A percentile compares a stretch with the other conserved stretches of the same genome.
Evolutionary conservation across 2,888 invertebrate genomes (phyloP).

Genomic region (Drosophila nr. fundita): DNA sequence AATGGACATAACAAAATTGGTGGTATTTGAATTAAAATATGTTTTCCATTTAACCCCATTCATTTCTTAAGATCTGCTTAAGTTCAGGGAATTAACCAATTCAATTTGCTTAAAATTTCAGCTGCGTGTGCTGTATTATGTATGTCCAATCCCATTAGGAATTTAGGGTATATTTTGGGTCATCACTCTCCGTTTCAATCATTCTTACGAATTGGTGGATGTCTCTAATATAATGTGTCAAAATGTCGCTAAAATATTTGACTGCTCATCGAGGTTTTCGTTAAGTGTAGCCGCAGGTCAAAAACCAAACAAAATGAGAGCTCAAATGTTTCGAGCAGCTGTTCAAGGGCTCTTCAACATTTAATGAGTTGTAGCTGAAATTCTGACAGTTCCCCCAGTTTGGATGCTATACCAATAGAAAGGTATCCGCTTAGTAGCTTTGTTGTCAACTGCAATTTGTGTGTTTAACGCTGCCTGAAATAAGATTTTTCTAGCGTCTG

Average conservation of each 20-base stretch:
- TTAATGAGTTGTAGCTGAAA: slow-evolving; percentile 62
- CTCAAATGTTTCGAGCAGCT: slow-evolving; percentile 49
- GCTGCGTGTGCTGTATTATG: no score
- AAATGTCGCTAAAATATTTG: slow-evolving; percentile 47
- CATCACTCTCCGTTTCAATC: neutral
- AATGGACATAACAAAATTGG: no score
- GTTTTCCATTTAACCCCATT: accelerated
- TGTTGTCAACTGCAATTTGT: slow-evolving; percentile 69
- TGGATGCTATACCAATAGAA: slow-evolving; percentile 7
- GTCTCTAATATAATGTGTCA: slow-evolving; percentile 37
- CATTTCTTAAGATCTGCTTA: neutral
- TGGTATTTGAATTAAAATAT: neutral
- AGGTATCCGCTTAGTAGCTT: slow-evolving; percentile 15
- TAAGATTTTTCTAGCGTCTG: slow-evolving; percentile 57
- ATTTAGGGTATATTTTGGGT: neutral
- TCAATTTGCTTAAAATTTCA: neutral
- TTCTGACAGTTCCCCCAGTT: neutral
- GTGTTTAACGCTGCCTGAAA: slow-evolving; percentile 80
- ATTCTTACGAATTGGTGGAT: neutral
- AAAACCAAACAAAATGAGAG: slow-evolving; percentile 9
- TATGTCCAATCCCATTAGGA: neutral
- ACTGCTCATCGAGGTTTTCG: slow-evolving; percentile 61
- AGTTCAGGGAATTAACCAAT: neutral
- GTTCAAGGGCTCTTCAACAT: slow-evolving; percentile 66
- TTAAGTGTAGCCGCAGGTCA: slow-evolving; percentile 63